A percentile compares a stretch with the other conserved stretches of the same genome.
Evolutionary conservation across 2,113 vertebrate genomes (phyloP).

Genomic region (Piaya cayana): DNA sequence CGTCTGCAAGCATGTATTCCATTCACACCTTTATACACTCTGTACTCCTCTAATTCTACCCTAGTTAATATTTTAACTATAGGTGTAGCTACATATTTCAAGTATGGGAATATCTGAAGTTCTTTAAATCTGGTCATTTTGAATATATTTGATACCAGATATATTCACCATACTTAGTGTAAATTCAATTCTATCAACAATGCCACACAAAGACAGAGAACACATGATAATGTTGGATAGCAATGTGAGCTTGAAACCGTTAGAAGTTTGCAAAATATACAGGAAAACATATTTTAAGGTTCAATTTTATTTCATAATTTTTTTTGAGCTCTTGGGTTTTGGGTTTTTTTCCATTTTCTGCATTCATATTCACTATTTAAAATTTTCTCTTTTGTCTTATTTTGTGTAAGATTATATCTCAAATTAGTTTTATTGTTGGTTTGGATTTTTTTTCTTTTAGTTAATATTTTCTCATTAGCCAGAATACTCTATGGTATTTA

Average conservation of each 20-base stretch:
- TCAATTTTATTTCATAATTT: neutral
- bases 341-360: neutral
- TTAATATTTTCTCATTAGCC: neutral
- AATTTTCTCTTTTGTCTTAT: accelerated
- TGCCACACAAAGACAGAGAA: neutral
- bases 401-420: neutral
- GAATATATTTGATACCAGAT: neutral
- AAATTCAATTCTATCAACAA: neutral
- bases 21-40: neutral
- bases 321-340: neutral
- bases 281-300: neutral
- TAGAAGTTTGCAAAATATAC: neutral
- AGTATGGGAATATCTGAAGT: neutral
- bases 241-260: neutral
- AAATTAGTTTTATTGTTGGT: neutral
- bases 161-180: accelerated
- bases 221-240: neutral
- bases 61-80: neutral
- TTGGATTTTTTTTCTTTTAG: neutral
- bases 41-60: neutral
- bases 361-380: neutral
- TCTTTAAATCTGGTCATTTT: neutral
- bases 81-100: accelerated
- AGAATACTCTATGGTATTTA: neutral
- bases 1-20: neutral